These are phyloP conservation scores for Chalcosyrphus nemorum DNA, from an alignment of 2,888 invertebrate species.

Conservation along the genomic window DNA sequence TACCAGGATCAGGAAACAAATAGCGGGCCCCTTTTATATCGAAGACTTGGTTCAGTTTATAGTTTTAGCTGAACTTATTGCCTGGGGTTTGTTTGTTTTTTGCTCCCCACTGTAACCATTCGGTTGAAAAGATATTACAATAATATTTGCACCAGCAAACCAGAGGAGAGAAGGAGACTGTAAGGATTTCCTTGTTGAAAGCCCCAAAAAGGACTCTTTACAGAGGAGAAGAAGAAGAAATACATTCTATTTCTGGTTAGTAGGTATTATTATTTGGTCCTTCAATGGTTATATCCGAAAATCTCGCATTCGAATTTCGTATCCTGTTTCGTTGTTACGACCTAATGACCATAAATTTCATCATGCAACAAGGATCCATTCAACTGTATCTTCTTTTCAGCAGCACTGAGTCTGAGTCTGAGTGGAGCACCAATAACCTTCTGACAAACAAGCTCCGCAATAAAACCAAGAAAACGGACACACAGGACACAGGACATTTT, in stretches of 20 bases:
- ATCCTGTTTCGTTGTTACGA: slow-evolving; percentile 56
- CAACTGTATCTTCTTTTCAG: slow-evolving; percentile 13
- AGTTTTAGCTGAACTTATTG: too few relatives aligned
- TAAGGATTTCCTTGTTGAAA: slow-evolving; percentile 36
- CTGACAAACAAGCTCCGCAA: slow-evolving; percentile 17
- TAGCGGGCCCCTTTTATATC: too few relatives aligned
- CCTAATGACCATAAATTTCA: slow-evolving; percentile 72
- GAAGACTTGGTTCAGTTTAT: too few relatives aligned
- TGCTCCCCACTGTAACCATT: slow-evolving; percentile 18
- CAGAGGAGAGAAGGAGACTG: too few relatives aligned
- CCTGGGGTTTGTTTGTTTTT: too few relatives aligned
- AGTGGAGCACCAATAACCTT: slow-evolving; percentile 29
- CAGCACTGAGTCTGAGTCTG: background rate
- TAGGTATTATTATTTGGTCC: slow-evolving; percentile 35
- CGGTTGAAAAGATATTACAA: background rate
- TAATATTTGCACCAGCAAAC: background rate
- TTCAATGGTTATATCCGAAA: slow-evolving; percentile 20
- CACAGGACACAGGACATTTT: slow-evolving; percentile 11
- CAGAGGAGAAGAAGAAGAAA: too few relatives aligned
- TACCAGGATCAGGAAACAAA: too few relatives aligned
- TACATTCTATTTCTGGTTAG: slow-evolving; percentile 16
- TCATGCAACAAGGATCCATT: slow-evolving; percentile 58
- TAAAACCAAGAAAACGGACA: slow-evolving; percentile 32
- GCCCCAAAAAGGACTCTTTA: slow-evolving; percentile 35
- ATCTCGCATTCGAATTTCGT: slow-evolving; percentile 55